A percentile compares a stretch with the other conserved stretches of the same genome.
phyloP scores from a whole-genome alignment of 1,140 invertebrate genomes.

The Lasaia peninsularis region DNA sequence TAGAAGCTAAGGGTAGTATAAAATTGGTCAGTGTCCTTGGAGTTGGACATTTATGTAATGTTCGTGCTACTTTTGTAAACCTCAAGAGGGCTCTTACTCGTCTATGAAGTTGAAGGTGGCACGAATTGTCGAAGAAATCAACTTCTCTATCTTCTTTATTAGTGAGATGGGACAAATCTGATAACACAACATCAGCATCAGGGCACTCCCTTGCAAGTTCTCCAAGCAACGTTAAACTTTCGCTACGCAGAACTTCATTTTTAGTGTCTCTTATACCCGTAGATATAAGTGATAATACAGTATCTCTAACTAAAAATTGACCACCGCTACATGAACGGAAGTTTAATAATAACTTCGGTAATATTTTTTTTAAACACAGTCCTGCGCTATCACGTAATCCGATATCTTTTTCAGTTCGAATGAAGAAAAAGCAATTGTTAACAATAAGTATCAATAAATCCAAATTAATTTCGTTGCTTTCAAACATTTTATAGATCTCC shows the following conservation, averaged over 20 bases:
- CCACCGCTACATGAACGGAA: constrained; percentile 72
- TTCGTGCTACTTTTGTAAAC: constrained; percentile 80
- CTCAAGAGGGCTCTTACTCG: constrained; percentile 87
- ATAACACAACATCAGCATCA: constrained; percentile 82
- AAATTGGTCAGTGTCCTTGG: constrained; percentile 88
- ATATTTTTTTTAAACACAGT: constrained; percentile 83
- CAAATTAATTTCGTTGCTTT: constrained; percentile 77
- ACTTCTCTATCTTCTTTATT: constrained; percentile 89
- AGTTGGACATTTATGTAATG: constrained; percentile 78
- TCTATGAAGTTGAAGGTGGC: constrained; percentile 91
- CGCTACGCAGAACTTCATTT: constrained; percentile 83
- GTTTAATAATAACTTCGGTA: constrained; percentile 78
- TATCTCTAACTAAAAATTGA: constrained; percentile 85
- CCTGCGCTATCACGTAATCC: constrained; percentile 89
- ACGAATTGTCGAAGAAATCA: constrained; percentile 96
- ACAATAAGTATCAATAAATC: constrained; percentile 86
- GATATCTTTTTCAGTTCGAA: constrained; percentile 88
- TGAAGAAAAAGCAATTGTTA: constrained; percentile 89
- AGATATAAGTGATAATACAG: constrained; percentile 83
- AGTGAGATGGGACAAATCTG: constrained; percentile 85
- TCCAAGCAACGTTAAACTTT: constrained; percentile 87
- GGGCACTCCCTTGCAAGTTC: constrained; percentile 85
- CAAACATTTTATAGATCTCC: constrained; percentile 79
- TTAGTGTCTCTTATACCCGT: constrained; percentile 82
- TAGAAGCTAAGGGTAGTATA: constrained; percentile 89